phyloP scores from a whole-genome alignment of 1,140 invertebrate species.

The Bombus sylvicola region DNA sequence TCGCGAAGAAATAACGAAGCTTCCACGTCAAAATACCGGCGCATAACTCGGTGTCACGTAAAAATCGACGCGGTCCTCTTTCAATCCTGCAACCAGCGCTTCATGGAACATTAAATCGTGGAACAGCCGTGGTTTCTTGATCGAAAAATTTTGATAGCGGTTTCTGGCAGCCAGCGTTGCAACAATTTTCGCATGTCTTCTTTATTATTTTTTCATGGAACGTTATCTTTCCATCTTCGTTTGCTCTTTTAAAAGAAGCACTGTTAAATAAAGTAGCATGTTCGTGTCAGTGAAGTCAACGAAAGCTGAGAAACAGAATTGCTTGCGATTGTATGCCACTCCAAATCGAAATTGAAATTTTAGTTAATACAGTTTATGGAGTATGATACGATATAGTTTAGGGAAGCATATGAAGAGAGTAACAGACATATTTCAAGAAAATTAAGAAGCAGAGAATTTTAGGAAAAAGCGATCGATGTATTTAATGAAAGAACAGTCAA shows the following conservation, averaged over 20 bases:
- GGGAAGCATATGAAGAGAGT: no score
- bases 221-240: not conserved
- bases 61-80: not conserved
- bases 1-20: constrained; percentile 13
- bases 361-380: no score
- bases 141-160: constrained; percentile 1
- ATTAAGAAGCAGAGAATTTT: no score
- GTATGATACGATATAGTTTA: no score
- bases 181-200: not conserved
- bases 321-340: no score
- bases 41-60: not conserved
- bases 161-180: not conserved
- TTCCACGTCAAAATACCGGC: not conserved
- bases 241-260: not conserved
- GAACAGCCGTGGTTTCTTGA: not conserved
- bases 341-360: no score
- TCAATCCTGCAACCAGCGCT: not conserved
- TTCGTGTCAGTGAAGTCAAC: no score
- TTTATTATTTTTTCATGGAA: not conserved
- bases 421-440: no score
- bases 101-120: constrained; percentile 1
- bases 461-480: no score
- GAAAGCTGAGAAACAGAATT: no score
- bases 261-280: no score
- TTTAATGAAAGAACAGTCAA: no score